Evolutionary conservation across 1,140 invertebrate species (phyloP).

Genomic region (Formica exsecta): DNA sequence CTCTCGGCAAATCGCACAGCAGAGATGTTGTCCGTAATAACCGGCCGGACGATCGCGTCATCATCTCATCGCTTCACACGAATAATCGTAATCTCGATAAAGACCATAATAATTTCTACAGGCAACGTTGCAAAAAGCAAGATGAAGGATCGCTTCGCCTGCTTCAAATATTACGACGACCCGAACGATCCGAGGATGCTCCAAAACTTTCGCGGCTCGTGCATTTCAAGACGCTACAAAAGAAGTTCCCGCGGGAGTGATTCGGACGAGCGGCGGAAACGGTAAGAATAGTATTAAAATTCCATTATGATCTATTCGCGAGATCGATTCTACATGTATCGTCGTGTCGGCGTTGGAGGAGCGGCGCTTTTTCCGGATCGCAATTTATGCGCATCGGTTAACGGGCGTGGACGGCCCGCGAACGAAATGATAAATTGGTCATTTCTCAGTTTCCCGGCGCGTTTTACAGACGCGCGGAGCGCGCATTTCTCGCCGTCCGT

Average conservation of each 20-base stretch:
- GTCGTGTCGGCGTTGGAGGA: conserved; percentile 32
- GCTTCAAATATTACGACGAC: not conserved
- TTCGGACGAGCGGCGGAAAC: conserved; percentile 66
- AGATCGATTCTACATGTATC: conserved; percentile 50
- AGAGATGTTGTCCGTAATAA: conserved; percentile 68
- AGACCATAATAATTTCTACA: not conserved
- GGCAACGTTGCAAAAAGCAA: not conserved
- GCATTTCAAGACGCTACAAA: conserved; percentile 2
- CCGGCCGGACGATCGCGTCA: not conserved
- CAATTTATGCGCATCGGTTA: conserved; percentile 75
- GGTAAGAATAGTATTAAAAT: conserved; percentile 81
- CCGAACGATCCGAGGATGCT: not conserved
- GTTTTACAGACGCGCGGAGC: conserved; percentile 57
- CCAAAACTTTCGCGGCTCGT: conserved; percentile 54
- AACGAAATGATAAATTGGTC: conserved; percentile 73
- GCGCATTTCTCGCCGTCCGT: conserved; percentile 33
- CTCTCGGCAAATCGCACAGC: conserved; percentile 4
- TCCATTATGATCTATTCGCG: conserved; percentile 79
- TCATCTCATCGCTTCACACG: not conserved
- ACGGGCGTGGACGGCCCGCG: conserved; percentile 53
- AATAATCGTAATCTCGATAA: not conserved
- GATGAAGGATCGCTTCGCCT: not conserved
- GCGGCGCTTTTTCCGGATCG: conserved; percentile 44
- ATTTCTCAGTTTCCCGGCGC: conserved; percentile 62
- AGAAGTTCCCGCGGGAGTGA: conserved; percentile 72